Base-by-base conservation (phyloP, 2,797 vertebrate species). In the Discoglossus pictus region DNA sequence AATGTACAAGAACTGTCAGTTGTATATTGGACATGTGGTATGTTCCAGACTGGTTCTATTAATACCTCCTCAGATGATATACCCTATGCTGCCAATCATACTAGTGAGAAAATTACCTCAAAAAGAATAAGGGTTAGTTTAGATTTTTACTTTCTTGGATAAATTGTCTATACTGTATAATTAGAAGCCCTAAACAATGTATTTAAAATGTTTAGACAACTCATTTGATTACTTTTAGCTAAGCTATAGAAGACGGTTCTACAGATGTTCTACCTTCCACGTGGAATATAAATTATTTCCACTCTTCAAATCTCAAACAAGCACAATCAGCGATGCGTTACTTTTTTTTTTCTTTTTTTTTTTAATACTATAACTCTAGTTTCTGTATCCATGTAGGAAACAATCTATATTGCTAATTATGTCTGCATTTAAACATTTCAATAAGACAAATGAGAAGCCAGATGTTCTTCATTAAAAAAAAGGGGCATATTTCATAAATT, bases 391-490 rank as follows among this genome's bases (percentile, higher is more conserved):
- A 54, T 40, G 21, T 23, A 31, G 24, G 23, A 50, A 56, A 15
- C 27, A 55, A 12, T 34, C 35, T 16, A 55, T 15, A 61, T n/a
- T 47, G 34, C 12, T 70, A 63, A 70, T 56, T 27, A 62, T 16
- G 42, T 20, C 11, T 50, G 9, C 13, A 9, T 27, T 23, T 42
- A 18, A 21, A 63, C 12, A 61, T 54, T 36, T 21, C 7, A 48
- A 38, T 71, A 51, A 58, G 34, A 24, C 9, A 64, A 58, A 44
- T 51, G 25, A 38, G 52, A 36, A 20, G 18, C 36, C 61, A 71
- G 36, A 34, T 71, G 61, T 43, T 59, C 21, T 15, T 20, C 21
- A 65, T 71, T 71, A 43, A 48, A 50, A 35, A 23, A 21, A 21
- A 35, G 59, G n/a, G 27, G 20, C 24, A 71, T 50, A 52, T 18